These are phyloP conservation scores for Oscheius onirici DNA, from an alignment of 2,888 invertebrate genomes.

Conservation along the genomic window DNA sequence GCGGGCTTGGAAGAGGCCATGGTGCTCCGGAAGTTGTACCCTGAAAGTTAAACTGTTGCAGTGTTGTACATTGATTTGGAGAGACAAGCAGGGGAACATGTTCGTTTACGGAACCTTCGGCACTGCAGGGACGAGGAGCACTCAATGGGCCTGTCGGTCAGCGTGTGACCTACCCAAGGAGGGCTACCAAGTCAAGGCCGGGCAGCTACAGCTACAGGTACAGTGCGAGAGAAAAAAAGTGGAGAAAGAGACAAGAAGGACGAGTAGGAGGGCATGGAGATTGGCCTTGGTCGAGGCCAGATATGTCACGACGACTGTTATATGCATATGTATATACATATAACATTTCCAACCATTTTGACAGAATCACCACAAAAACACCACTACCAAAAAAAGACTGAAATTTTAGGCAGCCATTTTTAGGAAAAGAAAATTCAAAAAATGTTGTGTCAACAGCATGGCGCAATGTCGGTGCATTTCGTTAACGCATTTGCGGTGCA, in stretches of 20 bases:
- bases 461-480: background rate
- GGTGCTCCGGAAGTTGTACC: slow-evolving; percentile 22
- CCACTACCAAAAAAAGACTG: background rate
- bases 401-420: slow-evolving; percentile 2
- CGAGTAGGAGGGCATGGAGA: background rate
- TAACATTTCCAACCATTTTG: too few species aligned
- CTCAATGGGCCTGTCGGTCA: too few species aligned
- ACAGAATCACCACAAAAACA: too few species aligned
- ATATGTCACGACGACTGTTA: too few species aligned
- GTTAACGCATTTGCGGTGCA: background rate
- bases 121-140: too few species aligned
- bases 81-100: background rate
- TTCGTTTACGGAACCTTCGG: too few species aligned
- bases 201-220: background rate
- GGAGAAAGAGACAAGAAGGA: background rate
- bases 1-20: slow-evolving; percentile 60
- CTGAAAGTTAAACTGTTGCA: background rate
- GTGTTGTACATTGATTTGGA: too few species aligned
- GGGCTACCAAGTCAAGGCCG: too few species aligned
- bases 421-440: too few species aligned
- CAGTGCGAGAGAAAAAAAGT: background rate
- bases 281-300: too few species aligned
- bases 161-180: too few species aligned
- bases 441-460: background rate
- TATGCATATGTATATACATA: too few species aligned